phyloP scores from a whole-genome alignment of 92 coral and sea anemone species.

The Palythoa grandis region DNA sequence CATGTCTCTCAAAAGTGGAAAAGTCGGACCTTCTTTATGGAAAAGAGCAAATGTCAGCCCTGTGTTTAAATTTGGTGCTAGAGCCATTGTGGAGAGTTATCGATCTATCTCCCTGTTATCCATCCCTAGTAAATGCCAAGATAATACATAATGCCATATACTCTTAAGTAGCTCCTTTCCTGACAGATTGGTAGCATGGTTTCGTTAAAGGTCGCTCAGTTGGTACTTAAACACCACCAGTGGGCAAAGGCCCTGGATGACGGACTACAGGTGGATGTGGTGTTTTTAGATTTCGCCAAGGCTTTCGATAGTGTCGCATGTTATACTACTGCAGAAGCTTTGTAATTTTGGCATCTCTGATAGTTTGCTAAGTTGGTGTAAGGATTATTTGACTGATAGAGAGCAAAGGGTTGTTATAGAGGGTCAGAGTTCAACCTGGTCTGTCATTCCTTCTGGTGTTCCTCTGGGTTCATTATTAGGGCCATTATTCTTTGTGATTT shows the following conservation, averaged over 20 bases:
- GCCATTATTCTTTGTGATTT: too few relatives aligned
- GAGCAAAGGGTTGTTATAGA: too few relatives aligned
- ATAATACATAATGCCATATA: too few relatives aligned
- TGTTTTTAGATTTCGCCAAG: too few relatives aligned
- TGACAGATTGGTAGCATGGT: constrained; percentile 46
- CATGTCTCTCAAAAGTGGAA: too few relatives aligned
- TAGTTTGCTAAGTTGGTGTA: constrained; percentile 34
- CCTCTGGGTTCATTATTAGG: too few relatives aligned
- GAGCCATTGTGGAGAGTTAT: constrained; percentile 49
- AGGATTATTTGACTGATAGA: too few relatives aligned
- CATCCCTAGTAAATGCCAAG: too few relatives aligned
- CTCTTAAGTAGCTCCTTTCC: constrained; percentile 27
- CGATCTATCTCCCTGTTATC: too few relatives aligned
- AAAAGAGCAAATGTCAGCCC: constrained; percentile 28
- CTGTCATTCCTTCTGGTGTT: too few relatives aligned
- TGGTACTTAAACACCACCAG: constrained; percentile 31
- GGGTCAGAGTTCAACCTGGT: too few relatives aligned
- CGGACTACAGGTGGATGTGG: constrained; percentile 51
- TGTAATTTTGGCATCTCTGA: constrained; percentile 62
- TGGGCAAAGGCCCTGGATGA: constrained; percentile 49
- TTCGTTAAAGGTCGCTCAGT: constrained; percentile 57
- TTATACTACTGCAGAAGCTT: constrained; percentile 46
- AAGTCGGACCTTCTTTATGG: too few relatives aligned
- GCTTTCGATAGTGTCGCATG: constrained; percentile 41
- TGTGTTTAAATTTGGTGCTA: constrained; percentile 47